Evolutionary conservation across 1,140 invertebrate genomes (phyloP).

Genomic region (Teleopsis dalmanni): DNA sequence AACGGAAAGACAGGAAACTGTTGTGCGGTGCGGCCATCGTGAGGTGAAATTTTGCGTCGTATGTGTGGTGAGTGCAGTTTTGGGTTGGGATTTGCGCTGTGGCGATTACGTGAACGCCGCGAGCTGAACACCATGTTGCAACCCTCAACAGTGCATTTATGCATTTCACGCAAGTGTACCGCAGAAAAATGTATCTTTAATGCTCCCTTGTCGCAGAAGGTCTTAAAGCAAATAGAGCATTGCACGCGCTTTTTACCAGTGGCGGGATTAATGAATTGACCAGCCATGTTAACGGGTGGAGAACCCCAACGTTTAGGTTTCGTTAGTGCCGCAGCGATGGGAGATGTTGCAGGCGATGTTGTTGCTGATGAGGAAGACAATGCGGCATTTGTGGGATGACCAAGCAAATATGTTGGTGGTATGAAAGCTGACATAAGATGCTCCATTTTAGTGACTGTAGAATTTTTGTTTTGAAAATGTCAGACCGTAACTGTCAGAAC

Average conservation of each 20-base stretch:
- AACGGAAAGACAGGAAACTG: conserved; percentile 59
- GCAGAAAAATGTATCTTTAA: conserved; percentile 99
- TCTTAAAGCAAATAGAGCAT: conserved; percentile 96
- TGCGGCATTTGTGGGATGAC: conserved; percentile 15
- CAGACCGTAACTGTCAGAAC: background rate
- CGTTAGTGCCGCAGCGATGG: conserved; percentile 10
- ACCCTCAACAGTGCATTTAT: conserved; percentile 68
- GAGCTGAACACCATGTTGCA: conserved; percentile 78
- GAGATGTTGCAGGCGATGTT: conserved; percentile 32
- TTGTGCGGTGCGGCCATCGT: conserved; percentile 81
- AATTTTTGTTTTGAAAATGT: background rate
- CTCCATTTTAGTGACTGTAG: conserved; percentile 22
- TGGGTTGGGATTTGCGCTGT: conserved; percentile 95
- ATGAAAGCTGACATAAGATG: conserved; percentile 40
- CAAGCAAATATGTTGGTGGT: conserved; percentile 34
- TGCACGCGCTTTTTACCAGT: conserved; percentile 95
- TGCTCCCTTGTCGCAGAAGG: conserved; percentile 99
- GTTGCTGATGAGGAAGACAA: conserved; percentile 10
- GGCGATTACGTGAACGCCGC: conserved; percentile 62
- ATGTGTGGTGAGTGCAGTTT: conserved; percentile 94
- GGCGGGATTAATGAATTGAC: conserved; percentile 83
- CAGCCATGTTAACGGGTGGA: conserved; percentile 74
- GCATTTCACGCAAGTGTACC: conserved; percentile 74
- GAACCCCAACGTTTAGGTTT: conserved; percentile 44
- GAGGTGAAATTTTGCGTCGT: conserved; percentile 83